These are phyloP conservation scores for Cancer borealis DNA, from an alignment of 2,888 invertebrate genomes.

Conservation along the genomic window DNA sequence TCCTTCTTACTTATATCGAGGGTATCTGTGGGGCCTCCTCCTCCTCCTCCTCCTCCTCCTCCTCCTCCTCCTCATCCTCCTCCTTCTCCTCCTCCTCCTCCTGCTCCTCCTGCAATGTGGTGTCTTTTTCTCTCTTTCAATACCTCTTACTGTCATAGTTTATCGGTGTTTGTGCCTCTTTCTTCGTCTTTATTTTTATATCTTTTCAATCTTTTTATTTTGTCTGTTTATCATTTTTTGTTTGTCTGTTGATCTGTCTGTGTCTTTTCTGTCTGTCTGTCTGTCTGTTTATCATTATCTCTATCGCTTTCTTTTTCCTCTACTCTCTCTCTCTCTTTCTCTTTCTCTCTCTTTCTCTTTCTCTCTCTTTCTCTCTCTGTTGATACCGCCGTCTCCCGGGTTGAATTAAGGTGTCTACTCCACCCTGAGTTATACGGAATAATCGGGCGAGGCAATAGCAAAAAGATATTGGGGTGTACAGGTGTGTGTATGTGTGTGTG, in stretches of 20 bases:
- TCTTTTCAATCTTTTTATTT: background rate
- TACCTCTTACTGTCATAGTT: background rate
- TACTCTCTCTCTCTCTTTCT: slow-evolving; percentile 23
- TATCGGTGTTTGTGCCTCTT: background rate
- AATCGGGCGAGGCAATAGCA: slow-evolving; percentile 7
- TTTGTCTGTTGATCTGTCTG: background rate
- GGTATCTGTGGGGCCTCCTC: background rate
- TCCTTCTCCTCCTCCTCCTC: background rate
- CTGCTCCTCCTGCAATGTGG: background rate
- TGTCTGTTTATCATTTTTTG: background rate
- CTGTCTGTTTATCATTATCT: slow-evolving; percentile 17
- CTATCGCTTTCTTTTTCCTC: slow-evolving; percentile 23
- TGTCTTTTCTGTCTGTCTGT: background rate
- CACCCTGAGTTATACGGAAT: background rate
- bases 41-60: background rate
- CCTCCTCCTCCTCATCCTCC: background rate
- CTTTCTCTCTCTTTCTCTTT: background rate
- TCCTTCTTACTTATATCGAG: background rate
- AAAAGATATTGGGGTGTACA: slow-evolving; percentile 1
- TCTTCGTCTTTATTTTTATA: background rate
- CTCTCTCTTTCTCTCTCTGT: slow-evolving; percentile 29
- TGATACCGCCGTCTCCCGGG: slow-evolving; percentile 29
- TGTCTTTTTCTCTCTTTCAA: background rate
- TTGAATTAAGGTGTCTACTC: slow-evolving; percentile 27
- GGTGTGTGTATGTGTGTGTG: background rate